Conservation (phyloP, 2,888 invertebrate species). For the Platycheirus albimanus region DNA sequence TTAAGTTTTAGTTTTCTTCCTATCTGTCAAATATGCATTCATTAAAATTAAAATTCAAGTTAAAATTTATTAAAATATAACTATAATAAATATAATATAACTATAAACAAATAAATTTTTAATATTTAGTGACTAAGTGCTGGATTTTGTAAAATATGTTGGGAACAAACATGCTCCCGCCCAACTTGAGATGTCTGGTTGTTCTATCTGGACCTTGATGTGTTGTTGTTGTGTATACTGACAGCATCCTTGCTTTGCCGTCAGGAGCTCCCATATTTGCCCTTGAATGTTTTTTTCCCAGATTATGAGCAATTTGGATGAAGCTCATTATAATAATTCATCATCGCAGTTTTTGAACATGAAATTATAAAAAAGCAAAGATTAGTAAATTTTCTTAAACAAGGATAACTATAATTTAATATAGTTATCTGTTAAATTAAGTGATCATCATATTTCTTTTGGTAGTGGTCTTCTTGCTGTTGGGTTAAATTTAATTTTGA, state of each 20-base stretch:
- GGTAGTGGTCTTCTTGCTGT: background rate
- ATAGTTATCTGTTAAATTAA: background rate
- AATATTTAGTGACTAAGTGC: no score
- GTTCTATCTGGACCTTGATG: background rate
- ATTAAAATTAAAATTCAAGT: no score
- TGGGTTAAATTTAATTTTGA: background rate
- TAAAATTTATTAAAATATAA: no score
- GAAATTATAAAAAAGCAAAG: background rate
- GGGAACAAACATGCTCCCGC: constrained; percentile 14
- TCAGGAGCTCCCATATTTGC: background rate
- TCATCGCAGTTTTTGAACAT: background rate
- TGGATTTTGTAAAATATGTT: no score
- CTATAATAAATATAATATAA: no score
- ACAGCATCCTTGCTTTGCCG: background rate
- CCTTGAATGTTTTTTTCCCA: background rate
- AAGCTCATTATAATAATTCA: background rate
- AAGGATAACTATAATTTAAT: no score
- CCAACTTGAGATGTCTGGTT: no score
- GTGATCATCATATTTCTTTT: background rate
- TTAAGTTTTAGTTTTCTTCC: no score
- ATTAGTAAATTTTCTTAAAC: background rate
- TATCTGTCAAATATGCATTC: no score
- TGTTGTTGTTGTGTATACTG: background rate
- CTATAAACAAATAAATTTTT: no score
- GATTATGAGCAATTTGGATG: background rate